Conservation (phyloP, 2,888 invertebrate species). For the Rhodophaea formosa region DNA sequence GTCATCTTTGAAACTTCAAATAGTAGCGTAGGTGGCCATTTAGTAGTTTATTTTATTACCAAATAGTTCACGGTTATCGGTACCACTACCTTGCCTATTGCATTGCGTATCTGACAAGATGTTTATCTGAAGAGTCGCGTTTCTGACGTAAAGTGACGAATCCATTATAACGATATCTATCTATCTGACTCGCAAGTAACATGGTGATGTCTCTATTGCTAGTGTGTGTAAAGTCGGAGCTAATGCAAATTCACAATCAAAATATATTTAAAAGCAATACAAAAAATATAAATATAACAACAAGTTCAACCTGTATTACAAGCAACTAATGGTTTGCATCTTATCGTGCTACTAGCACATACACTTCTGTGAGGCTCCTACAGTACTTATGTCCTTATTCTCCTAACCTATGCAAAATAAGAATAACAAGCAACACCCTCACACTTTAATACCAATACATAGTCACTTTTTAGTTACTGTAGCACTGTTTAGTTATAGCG, state of each 20-base stretch:
- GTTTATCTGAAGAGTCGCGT: no score
- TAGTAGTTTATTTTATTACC: no score
- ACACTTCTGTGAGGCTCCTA: slow-evolving; percentile 7
- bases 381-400: not conserved
- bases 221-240: not conserved
- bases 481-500: not conserved
- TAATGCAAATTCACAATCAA: slow-evolving; percentile 1
- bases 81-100: no score
- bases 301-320: not conserved
- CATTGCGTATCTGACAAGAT: no score
- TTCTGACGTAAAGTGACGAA: no score
- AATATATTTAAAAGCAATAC: not conserved
- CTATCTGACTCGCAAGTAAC: no score
- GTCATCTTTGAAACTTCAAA: no score
- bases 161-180: no score
- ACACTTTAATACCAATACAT: slow-evolving; percentile 1
- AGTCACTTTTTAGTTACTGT: not conserved
- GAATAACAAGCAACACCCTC: slow-evolving; percentile 15
- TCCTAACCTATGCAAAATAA: not conserved
- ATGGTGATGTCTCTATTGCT: no score
- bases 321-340: slow-evolving; percentile 5
- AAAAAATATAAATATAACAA: slow-evolving; percentile 1
- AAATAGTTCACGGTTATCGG: no score
- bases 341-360: not conserved
- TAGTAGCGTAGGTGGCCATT: no score